These are phyloP conservation scores for Epinotia ramella DNA, from an alignment of 2,888 invertebrate species.

Conservation along the genomic window DNA sequence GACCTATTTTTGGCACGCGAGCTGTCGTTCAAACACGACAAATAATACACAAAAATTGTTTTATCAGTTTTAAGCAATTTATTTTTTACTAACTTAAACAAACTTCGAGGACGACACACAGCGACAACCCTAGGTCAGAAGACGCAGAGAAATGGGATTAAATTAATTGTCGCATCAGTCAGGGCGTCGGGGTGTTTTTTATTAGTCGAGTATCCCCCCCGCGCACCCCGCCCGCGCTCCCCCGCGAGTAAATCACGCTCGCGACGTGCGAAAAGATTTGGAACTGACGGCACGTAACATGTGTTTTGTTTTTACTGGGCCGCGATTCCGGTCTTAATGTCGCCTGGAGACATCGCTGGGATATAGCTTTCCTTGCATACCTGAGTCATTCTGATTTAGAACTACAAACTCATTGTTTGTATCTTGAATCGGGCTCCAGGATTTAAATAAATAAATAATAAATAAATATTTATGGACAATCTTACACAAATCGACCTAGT, in stretches of 20 bases:
- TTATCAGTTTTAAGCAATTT: too few species aligned
- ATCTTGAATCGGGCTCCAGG: too few species aligned
- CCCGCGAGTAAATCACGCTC: slow-evolving; percentile 78
- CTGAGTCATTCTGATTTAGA: too few species aligned
- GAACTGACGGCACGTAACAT: slow-evolving; percentile 49
- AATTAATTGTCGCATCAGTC: slow-evolving; percentile 86
- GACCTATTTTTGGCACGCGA: too few species aligned
- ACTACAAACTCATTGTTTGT: too few species aligned
- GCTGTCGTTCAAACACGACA: too few species aligned
- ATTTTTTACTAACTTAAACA: not conserved
- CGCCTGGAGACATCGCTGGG: too few species aligned
- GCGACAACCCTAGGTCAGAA: slow-evolving; percentile 75
- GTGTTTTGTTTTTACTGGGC: slow-evolving; percentile 11
- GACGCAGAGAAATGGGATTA: slow-evolving; percentile 85
- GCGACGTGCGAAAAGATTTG: slow-evolving; percentile 53
- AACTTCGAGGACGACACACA: not conserved
- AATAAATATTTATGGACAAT: too few species aligned
- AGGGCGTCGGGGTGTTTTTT: slow-evolving; percentile 85
- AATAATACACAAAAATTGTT: too few species aligned
- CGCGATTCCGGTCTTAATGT: not conserved
- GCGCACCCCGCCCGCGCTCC: slow-evolving; percentile 55
- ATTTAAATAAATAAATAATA: too few species aligned
- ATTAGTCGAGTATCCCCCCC: slow-evolving; percentile 79
- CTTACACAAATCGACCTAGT: too few species aligned
- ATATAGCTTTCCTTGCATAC: too few species aligned